A percentile compares a stretch with the other conserved stretches of the same genome.
These are phyloP conservation scores for Rhipidura dahli DNA, from an alignment of 2,113 vertebrate genomes.

Conservation along the genomic window DNA sequence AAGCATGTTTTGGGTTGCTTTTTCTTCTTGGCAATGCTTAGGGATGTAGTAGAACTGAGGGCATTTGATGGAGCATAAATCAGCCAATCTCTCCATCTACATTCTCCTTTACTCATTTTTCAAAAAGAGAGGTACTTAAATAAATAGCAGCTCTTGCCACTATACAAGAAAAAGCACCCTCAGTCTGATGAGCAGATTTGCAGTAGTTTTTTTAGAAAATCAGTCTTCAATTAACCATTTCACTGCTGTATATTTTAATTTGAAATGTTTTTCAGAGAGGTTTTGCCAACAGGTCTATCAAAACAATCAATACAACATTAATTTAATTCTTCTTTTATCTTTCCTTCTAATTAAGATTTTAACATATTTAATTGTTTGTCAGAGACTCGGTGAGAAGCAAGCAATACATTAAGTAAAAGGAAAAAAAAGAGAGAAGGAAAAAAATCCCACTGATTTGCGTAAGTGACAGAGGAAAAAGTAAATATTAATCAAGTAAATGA, in stretches of 20 bases:
- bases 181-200: neutral
- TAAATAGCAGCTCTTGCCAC: neutral
- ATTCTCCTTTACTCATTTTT: neutral
- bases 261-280: neutral
- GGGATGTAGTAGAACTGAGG: neutral
- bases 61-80: neutral
- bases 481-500: neutral
- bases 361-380: neutral
- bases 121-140: constrained; percentile 1
- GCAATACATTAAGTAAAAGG: neutral
- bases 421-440: neutral
- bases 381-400: neutral
- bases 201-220: neutral
- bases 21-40: neutral
- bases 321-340: neutral
- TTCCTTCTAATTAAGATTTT: neutral
- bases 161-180: constrained; percentile 2
- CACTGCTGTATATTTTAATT: neutral
- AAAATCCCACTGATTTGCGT: neutral
- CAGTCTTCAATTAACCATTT: neutral
- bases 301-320: neutral
- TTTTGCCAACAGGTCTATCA: neutral
- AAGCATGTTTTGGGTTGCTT: neutral
- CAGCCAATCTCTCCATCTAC: neutral
- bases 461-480: neutral